These are phyloP conservation scores for Metallyticus violacea DNA, from an alignment of 2,888 invertebrate species.

Conservation along the genomic window DNA sequence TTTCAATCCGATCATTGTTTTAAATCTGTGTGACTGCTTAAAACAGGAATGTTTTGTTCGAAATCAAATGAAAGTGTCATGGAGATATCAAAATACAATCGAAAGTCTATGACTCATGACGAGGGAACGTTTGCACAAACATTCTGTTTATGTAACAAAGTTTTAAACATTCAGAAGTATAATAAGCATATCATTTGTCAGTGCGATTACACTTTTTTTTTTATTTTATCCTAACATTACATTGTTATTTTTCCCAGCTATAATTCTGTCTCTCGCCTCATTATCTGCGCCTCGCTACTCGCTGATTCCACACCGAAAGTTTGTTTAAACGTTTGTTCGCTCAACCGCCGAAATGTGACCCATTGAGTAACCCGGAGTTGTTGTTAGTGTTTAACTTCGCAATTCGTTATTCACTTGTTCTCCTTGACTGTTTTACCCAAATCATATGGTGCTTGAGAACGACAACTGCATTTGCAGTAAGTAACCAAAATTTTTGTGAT, in stretches of 20 bases:
- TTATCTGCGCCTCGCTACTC: not conserved
- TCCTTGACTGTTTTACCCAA: not conserved
- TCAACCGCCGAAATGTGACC: not conserved
- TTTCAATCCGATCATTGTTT: no score
- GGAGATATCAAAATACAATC: not conserved
- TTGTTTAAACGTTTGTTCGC: not conserved
- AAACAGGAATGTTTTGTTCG: not conserved
- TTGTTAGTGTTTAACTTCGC: not conserved
- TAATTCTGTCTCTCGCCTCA: no score
- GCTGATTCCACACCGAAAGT: not conserved
- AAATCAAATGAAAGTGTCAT: not conserved
- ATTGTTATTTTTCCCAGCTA: not conserved
- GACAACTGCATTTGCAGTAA: no score
- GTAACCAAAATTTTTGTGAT: no score
- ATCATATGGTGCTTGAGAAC: no score
- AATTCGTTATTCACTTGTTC: not conserved
- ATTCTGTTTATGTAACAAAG: not conserved
- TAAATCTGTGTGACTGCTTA: no score
- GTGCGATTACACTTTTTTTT: not conserved
- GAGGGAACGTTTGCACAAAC: not conserved
- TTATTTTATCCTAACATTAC: not conserved
- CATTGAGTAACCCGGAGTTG: not conserved
- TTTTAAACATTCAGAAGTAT: not conserved
- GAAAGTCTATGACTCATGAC: not conserved
- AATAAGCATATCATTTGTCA: not conserved